A percentile compares a stretch with the other conserved stretches of the same genome.
phyloP scores from a whole-genome alignment of 2,797 vertebrate species.

The Pantherophis vulpinus region DNA sequence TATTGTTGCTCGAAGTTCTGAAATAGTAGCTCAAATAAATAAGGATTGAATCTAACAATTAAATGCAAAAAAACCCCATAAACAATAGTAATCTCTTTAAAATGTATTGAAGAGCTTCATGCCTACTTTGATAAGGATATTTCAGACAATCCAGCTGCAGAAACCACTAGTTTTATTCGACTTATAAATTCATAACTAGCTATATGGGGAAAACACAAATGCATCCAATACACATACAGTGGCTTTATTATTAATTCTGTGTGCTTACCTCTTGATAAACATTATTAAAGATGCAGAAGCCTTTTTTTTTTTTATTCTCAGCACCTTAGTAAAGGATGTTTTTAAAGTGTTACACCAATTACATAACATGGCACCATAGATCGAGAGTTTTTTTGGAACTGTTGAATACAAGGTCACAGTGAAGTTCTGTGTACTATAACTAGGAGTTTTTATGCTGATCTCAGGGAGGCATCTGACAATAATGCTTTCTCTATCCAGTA shows the following conservation, averaged over 20 bases:
- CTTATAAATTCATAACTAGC: conserved; percentile 1
- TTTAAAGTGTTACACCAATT: background rate
- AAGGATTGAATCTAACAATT: conserved; percentile 6
- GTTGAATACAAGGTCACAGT: background rate
- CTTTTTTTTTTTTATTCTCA: background rate
- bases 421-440: background rate
- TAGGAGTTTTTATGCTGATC: background rate
- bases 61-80: conserved; percentile 1
- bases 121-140: conserved; percentile 1
- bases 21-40: conserved; percentile 32
- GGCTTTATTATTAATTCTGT: conserved; percentile 10
- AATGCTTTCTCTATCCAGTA: background rate
- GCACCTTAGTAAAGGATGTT: background rate
- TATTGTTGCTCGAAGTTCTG: conserved; percentile 17
- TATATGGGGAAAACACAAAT: background rate
- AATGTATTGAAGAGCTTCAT: background rate
- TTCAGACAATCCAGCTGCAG: conserved; percentile 42
- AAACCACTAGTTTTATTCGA: conserved; percentile 42
- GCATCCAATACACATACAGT: conserved; percentile 18
- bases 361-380: background rate
- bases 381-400: background rate
- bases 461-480: background rate
- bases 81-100: conserved; percentile 13
- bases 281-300: background rate
- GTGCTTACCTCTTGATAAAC: background rate